phyloP scores from a whole-genome alignment of 2,797 vertebrate species.

The Darevskia mixta region DNA sequence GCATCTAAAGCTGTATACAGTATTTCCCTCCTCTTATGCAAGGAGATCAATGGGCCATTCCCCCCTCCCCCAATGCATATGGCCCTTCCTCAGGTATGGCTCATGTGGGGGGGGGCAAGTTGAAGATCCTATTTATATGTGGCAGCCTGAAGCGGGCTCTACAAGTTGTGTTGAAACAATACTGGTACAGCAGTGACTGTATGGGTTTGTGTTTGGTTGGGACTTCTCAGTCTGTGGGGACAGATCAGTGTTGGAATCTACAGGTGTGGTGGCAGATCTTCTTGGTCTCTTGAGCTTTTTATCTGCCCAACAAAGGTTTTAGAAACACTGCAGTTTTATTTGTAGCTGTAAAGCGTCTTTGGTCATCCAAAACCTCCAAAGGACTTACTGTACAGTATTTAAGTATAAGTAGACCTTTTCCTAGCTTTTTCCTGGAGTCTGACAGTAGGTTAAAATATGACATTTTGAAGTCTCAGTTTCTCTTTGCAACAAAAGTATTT shows the following conservation, averaged over 20 bases:
- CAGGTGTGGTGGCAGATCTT: background rate
- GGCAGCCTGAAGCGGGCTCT: background rate
- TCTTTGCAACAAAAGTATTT: background rate
- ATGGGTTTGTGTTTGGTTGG: background rate
- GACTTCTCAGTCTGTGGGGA: background rate
- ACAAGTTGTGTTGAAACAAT: background rate
- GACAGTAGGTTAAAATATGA: background rate
- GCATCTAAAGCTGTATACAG: background rate
- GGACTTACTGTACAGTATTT: background rate
- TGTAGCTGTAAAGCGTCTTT: background rate
- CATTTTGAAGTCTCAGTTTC: background rate
- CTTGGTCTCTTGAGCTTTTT: background rate
- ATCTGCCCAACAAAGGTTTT: background rate
- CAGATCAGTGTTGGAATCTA: background rate
- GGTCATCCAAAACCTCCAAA: background rate
- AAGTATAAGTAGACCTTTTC: background rate
- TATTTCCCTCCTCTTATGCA: no score
- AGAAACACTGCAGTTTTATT: background rate
- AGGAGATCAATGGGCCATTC: background rate
- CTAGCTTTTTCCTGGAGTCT: background rate
- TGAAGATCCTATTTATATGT: background rate
- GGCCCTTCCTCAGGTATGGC: background rate
- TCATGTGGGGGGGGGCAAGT: background rate
- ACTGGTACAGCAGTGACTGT: background rate
- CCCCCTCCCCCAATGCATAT: background rate